These are phyloP conservation scores for Mercenaria mercenaria DNA, from an alignment of 1,140 invertebrate genomes.

Conservation along the genomic window DNA sequence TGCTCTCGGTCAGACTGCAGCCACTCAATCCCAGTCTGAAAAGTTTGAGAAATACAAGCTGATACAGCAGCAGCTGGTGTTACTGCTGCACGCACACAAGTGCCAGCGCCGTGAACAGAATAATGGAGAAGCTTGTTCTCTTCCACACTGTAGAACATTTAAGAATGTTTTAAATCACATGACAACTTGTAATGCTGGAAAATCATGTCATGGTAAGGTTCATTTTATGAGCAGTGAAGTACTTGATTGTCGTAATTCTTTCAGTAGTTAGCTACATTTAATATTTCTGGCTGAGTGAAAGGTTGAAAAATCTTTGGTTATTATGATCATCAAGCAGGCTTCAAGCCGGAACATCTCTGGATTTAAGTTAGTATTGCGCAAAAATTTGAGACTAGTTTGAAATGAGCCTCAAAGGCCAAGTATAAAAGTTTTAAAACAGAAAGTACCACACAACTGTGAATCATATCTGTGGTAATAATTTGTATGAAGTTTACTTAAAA, in stretches of 20 bases:
- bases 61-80: slow-evolving; percentile 99
- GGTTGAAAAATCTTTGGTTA: too few species aligned
- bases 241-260: too few species aligned
- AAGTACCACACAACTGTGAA: too few species aligned
- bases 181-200: slow-evolving; percentile 97
- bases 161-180: slow-evolving; percentile 99
- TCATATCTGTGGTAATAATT: neutral
- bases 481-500: too few species aligned
- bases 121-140: slow-evolving; percentile 89
- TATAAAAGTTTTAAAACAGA: too few species aligned
- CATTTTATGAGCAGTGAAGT: too few species aligned
- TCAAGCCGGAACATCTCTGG: too few species aligned
- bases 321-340: too few species aligned
- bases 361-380: too few species aligned
- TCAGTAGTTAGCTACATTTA: too few species aligned
- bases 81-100: slow-evolving; percentile 99
- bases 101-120: slow-evolving; percentile 95
- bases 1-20: slow-evolving; percentile 45
- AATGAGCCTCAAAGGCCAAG: too few species aligned
- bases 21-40: slow-evolving; percentile 86
- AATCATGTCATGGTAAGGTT: slow-evolving; percentile 86
- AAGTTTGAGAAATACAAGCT: slow-evolving; percentile 99
- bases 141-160: slow-evolving; percentile 99
- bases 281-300: neutral
- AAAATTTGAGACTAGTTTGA: too few species aligned